These are phyloP conservation scores for Castor canadensis DNA, from an alignment of 2,113 vertebrate genomes.

Conservation along the genomic window DNA sequence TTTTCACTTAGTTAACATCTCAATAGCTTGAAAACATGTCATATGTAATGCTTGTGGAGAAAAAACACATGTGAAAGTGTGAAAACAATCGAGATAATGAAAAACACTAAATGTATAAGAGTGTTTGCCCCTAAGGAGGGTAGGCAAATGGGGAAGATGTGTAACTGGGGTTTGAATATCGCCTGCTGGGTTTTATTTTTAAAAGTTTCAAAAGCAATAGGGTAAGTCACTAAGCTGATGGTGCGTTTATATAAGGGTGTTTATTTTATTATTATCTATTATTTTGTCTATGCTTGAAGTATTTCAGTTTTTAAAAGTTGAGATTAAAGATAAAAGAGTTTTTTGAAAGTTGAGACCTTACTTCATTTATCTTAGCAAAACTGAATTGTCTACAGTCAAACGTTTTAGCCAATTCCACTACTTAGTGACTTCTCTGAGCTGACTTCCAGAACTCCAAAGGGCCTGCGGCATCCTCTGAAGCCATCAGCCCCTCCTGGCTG, in stretches of 20 bases:
- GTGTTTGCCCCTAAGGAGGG: background rate
- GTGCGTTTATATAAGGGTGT: background rate
- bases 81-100: background rate
- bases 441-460: background rate
- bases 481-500: background rate
- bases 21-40: background rate
- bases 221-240: background rate
- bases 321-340: background rate
- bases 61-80: background rate
- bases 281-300: background rate
- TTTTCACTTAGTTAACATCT: background rate
- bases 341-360: background rate
- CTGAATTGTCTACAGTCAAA: background rate
- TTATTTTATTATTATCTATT: background rate
- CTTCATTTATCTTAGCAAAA: background rate
- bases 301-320: background rate
- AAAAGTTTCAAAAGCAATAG: background rate
- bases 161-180: background rate
- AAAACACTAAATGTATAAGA: background rate
- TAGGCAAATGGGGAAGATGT: background rate
- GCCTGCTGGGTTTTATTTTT: background rate
- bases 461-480: background rate
- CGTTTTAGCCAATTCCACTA: background rate
- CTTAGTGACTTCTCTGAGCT: background rate
- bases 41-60: background rate